Evolutionary conservation across 64 coral and sea anemone genomes (phyloP).

Genomic region (Cladopsammia gracilis): DNA sequence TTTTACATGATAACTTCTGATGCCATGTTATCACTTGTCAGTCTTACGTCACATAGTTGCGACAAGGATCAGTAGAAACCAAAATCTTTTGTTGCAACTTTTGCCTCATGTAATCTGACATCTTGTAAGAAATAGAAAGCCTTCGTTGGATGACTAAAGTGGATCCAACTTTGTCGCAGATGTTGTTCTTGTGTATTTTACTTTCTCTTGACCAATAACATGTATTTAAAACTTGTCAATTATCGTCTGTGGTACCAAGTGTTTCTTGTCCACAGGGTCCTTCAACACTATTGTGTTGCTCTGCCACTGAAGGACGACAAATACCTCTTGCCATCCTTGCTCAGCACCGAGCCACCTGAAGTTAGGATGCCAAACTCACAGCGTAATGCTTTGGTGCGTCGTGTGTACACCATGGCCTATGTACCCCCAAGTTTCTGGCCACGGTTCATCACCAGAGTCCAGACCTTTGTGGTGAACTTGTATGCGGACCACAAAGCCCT

Average conservation of each 20-base stretch:
- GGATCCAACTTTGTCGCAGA: too few relatives aligned
- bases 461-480: conserved; percentile 64
- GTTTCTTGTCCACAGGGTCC: conserved; percentile 47
- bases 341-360: conserved; percentile 18
- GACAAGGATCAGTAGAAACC: too few relatives aligned
- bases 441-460: conserved; percentile 64
- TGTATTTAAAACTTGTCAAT: too few relatives aligned
- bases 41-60: too few relatives aligned
- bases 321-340: conserved; percentile 77
- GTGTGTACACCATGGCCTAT: conserved; percentile 86
- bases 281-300: conserved; percentile 82
- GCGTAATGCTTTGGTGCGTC: conserved; percentile 10
- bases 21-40: not conserved
- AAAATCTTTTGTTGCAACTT: too few relatives aligned
- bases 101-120: too few relatives aligned
- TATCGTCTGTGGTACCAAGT: not conserved
- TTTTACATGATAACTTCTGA: not conserved
- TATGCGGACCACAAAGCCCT: conserved; percentile 17
- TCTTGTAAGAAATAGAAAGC: too few relatives aligned
- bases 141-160: too few relatives aligned
- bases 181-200: too few relatives aligned
- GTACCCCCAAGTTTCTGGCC: conserved; percentile 87
- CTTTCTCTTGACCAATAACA: too few relatives aligned
- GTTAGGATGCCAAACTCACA: conserved; percentile 42
- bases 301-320: conserved; percentile 73